Conservation (phyloP, 1,140 invertebrate species). For the Drosophila nebulosa region DNA sequence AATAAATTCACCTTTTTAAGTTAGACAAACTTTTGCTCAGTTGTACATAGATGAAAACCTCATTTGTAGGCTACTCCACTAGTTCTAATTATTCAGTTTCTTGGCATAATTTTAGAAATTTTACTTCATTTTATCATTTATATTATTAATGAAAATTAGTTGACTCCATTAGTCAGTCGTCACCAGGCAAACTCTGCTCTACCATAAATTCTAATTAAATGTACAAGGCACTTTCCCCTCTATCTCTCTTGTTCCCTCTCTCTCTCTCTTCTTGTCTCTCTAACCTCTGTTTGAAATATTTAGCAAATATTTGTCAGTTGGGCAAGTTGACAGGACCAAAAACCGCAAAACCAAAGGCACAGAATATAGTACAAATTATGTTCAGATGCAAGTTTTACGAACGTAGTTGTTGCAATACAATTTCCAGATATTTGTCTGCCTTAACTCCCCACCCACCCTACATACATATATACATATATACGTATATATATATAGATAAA, state of each 20-base stretch:
- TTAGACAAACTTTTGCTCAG: too few species aligned
- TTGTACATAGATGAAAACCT: too few species aligned
- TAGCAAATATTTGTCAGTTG: constrained; percentile 70
- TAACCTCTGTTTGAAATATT: constrained; percentile 29
- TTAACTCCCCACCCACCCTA: not conserved
- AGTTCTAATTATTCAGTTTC: not conserved
- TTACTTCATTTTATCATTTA: constrained; percentile 22
- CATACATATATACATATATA: not conserved
- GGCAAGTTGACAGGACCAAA: constrained; percentile 66
- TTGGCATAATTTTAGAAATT: not conserved
- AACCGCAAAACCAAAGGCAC: constrained; percentile 54
- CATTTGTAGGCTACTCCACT: too few species aligned
- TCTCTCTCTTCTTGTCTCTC: not conserved
- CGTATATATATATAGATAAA: not conserved
- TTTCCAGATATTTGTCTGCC: constrained; percentile 12
- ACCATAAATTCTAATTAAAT: constrained; percentile 72
- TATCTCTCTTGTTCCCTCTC: not conserved
- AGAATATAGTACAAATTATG: constrained; percentile 42
- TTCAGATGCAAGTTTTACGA: constrained; percentile 28
- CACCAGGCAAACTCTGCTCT: constrained; percentile 3
- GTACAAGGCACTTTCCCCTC: constrained; percentile 38
- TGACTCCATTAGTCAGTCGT: constrained; percentile 56
- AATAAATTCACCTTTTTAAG: too few species aligned
- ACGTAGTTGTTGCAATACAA: too few species aligned
- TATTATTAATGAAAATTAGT: constrained; percentile 69